Evolutionary conservation across 2,113 vertebrate genomes (phyloP).

Genomic region (Speoplatyrhinus poulsoni): DNA sequence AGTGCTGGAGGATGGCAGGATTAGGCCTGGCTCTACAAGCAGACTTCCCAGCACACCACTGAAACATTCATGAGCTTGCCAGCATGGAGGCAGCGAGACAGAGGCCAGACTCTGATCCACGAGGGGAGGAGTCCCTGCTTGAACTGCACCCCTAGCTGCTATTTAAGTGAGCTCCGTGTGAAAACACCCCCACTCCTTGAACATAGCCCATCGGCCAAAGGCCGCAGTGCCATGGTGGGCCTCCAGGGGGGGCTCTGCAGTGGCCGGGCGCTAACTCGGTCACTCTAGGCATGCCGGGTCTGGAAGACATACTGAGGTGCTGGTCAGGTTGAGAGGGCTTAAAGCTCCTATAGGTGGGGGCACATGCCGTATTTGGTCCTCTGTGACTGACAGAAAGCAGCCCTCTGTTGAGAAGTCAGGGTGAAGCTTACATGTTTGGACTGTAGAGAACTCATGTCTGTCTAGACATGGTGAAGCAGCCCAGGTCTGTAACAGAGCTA

Average conservation of each 20-base stretch:
- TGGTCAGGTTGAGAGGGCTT: slow-evolving; percentile 49
- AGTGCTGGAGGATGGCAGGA: slow-evolving; percentile 40
- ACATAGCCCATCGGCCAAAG: slow-evolving; percentile 36
- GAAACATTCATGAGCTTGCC: slow-evolving; percentile 65
- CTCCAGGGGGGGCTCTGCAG: slow-evolving; percentile 37
- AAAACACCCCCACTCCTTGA: slow-evolving; percentile 35
- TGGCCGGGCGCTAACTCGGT: slow-evolving; percentile 43
- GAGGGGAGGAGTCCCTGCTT: slow-evolving; percentile 41
- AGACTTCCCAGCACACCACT: slow-evolving; percentile 58
- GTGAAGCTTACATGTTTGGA: slow-evolving; percentile 61
- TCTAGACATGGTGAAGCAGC: slow-evolving; percentile 44
- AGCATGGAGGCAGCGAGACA: slow-evolving; percentile 52
- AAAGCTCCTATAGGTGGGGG: slow-evolving; percentile 29
- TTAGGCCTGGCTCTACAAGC: slow-evolving; percentile 48
- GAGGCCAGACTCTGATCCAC: slow-evolving; percentile 51
- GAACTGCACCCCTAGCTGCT: slow-evolving; percentile 50
- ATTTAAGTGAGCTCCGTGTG: slow-evolving; percentile 48
- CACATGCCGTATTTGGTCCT: slow-evolving; percentile 57
- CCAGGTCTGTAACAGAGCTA: slow-evolving; percentile 44
- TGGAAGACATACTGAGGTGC: slow-evolving; percentile 40
- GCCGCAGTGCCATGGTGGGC: slow-evolving; percentile 37
- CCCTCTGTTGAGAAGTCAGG: slow-evolving; percentile 53
- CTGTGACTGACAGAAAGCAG: slow-evolving; percentile 57
- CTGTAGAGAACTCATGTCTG: slow-evolving; percentile 60
- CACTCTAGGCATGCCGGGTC: slow-evolving; percentile 31